Conservation (phyloP, 2,113 vertebrate species). For the Hemiprocne comata region DNA sequence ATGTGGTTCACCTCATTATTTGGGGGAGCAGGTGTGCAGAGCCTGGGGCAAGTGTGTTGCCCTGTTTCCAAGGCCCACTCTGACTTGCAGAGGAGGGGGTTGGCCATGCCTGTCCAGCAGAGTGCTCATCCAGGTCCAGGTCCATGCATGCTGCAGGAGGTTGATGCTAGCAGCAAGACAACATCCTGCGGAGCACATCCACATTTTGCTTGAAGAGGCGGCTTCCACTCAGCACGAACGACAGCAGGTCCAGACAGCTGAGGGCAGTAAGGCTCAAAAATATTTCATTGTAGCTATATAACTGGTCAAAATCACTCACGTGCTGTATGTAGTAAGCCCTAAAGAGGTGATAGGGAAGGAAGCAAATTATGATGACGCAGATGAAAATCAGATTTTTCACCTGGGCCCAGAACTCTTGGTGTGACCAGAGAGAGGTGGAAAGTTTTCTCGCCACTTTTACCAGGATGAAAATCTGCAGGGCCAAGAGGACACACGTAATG, state of each 20-base stretch:
- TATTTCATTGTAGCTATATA: conserved; percentile 82
- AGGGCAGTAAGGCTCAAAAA: conserved; percentile 86
- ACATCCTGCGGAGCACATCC: conserved; percentile 8
- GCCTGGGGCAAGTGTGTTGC: fast-evolving
- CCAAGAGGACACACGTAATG: conserved; percentile 65
- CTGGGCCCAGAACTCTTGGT: conserved; percentile 90
- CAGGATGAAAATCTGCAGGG: conserved; percentile 78
- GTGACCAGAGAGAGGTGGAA: conserved; percentile 55
- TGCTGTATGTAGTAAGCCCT: conserved; percentile 79
- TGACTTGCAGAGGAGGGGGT: not conserved
- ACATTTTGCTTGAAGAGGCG: conserved; percentile 68
- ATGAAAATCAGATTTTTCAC: conserved; percentile 87
- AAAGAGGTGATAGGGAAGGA: conserved; percentile 88
- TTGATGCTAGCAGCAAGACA: conserved; percentile 55
- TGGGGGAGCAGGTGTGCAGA: not conserved
- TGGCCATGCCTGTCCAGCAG: not conserved
- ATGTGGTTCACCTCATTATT: not conserved
- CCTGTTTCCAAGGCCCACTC: not conserved
- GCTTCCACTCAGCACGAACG: conserved; percentile 71
- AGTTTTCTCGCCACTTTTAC: conserved; percentile 69
- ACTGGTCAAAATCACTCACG: fast-evolving
- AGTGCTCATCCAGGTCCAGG: fast-evolving
- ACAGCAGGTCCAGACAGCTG: conserved; percentile 86
- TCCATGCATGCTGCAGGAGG: fast-evolving
- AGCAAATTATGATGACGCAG: conserved; percentile 83